Base-by-base conservation (phyloP, 2,797 vertebrate genomes). In the Nyctalus aviator region DNA sequence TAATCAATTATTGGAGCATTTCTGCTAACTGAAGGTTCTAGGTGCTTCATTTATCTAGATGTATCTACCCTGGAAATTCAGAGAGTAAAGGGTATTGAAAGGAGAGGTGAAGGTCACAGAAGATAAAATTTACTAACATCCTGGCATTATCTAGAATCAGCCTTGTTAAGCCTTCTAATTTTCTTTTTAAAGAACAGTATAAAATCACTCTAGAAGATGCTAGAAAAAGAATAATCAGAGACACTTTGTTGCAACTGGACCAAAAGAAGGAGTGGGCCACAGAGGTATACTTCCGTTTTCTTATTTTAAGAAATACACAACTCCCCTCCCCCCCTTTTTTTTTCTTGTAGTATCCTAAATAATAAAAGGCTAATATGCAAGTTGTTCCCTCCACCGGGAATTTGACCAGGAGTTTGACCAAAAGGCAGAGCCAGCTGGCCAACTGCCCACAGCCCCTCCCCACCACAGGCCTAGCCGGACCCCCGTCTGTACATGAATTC, bases 181-280 rank as follows among this genome's bases (percentile, higher is more conserved):
- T 94, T 92, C 21, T 68, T 93, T 96, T 96, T 53, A 96, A 97
- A 99, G 99, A 98, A 87, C 93, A 97, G 82, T 98, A 98, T 50
- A 97, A 95, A 89, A 93, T 95, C 88, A 97, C 97, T 96, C 95
- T 98, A 92, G 96, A 98, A 92, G 96, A 89, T 71, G 20, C 97
- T 21, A 97, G 95, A 94, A 98, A 98, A 91, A 97, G 97, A 97
- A 98, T 98, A 78, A 97, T 96, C 91, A 97, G 81, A 90, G 95
- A 97, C 59, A 95, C 98, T 86, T 96, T 98, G 72, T 76, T 79
- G 62, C 95, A 97, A 76, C 77, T 98, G 69, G 94, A 98, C 59
- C 93, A 97, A 83, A 98, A 93, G 82, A 98, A 98, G 88, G 97
- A 98, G 68, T 96, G 97, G 90, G 98, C 98, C 11, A 88, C 94